Evolutionary conservation across 2,113 vertebrate species (phyloP).

Genomic region (Hiodon alosoides): DNA sequence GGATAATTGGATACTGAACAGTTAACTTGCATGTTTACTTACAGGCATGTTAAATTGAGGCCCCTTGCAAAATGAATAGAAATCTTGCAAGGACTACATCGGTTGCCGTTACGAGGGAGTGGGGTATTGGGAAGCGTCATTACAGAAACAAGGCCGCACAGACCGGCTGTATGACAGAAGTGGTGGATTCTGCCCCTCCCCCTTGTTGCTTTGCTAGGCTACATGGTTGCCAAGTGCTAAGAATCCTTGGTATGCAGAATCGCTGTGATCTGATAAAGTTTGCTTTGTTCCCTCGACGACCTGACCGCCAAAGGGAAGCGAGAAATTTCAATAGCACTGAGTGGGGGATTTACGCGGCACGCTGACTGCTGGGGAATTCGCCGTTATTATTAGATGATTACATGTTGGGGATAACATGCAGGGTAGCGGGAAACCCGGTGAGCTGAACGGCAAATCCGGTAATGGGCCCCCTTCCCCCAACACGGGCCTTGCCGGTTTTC

Average conservation of each 20-base stretch:
- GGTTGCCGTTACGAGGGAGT: constrained; percentile 6
- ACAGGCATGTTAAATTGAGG: too few relatives aligned
- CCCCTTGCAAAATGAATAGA: not conserved
- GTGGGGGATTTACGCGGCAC: constrained; percentile 58
- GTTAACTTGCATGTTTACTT: too few relatives aligned
- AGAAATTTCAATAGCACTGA: constrained; percentile 63
- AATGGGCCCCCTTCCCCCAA: not conserved
- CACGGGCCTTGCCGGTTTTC: not conserved
- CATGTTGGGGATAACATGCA: not conserved
- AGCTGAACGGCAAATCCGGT: not conserved
- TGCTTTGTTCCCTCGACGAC: constrained; percentile 74
- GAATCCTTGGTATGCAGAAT: constrained; percentile 74
- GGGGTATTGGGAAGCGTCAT: constrained; percentile 4
- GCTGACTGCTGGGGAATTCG: constrained; percentile 41
- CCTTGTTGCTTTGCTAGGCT: constrained; percentile 39
- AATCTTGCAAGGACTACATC: not conserved
- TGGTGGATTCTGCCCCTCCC: constrained; percentile 32
- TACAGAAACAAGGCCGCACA: not conserved
- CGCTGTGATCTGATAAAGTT: constrained; percentile 68
- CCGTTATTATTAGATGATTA: constrained; percentile 15
- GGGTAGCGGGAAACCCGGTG: not conserved
- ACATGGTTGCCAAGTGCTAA: constrained; percentile 62
- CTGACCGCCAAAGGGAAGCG: constrained; percentile 62
- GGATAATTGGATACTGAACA: too few relatives aligned
- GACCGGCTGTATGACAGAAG: not conserved